Base-by-base conservation (phyloP, 2,888 invertebrate genomes). In the Cheilosia impressa region DNA sequence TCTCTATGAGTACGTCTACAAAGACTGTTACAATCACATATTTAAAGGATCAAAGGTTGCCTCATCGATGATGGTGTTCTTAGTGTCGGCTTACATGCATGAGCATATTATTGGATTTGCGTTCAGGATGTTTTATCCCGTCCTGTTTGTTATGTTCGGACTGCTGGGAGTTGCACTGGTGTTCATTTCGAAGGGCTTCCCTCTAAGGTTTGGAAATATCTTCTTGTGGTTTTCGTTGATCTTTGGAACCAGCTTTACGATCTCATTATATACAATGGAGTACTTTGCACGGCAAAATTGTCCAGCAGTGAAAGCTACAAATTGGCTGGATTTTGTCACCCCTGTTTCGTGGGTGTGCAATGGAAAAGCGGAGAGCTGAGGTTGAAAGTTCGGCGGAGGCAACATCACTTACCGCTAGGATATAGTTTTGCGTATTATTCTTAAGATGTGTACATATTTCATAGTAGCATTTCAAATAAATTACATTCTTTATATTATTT, bases 1-100 rank as follows among this genome's bases (percentile, higher is more conserved):
- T 98, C 93, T 99, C 0, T 96, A 97, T 89, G 95, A 95, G 4
- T 98, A 98, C 91, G 94, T 99, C 78, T 98, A 97, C 92, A 95
- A 95, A 89, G 98, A 97, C 55, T 89, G 93, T 9, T 93, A 93
- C 85, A 93, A 92, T 63, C 88, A 93, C 22, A 77, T 94, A 0
- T 90, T 91, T 2, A 91, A 92, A 1, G 91, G 92, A 10, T 93
- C 93, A 71, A 93, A 93, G 63, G 50, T 91, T 0, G 87, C 94
- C 0, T 94, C 96, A 0, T 95, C 95, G 88, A 90, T 94, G 1
- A 89, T 93, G 6, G 97, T 97, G 0, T 97, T 98, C 88, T 89
- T 96, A 89, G 92, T 97, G 13, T 98, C 98, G 0, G 96, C 98
- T 0, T 89, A 96, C 1, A 95, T 97, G 78, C 99, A 99, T 91